These are phyloP conservation scores for Xenopus petersii DNA, from an alignment of 2,797 vertebrate genomes.

Conservation along the genomic window DNA sequence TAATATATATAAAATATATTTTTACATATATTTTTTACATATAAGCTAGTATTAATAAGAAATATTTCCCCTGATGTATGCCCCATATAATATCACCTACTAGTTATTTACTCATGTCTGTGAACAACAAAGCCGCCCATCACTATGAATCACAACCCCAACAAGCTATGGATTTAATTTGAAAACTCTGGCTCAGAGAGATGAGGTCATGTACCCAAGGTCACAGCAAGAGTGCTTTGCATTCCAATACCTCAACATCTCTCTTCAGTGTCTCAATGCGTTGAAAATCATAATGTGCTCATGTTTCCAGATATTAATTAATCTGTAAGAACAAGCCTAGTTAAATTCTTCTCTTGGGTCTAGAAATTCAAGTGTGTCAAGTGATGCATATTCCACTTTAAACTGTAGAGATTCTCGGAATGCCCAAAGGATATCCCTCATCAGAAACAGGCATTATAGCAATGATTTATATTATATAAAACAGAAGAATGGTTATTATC, in stretches of 20 bases:
- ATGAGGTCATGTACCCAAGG: conserved; percentile 33
- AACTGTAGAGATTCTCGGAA: too few species aligned
- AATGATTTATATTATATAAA: too few species aligned
- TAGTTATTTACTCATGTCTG: conserved; percentile 21
- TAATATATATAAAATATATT: too few species aligned
- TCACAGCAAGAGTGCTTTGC: conserved; percentile 11
- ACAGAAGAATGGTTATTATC: too few species aligned
- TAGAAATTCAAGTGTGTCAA: too few species aligned
- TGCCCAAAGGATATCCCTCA: too few species aligned
- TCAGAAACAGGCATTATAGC: too few species aligned
- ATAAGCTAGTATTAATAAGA: not conserved
- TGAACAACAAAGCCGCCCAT: conserved; percentile 7
- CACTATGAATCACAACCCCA: conserved; percentile 24
- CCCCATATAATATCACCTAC: conserved; percentile 9
- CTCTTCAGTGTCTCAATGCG: not conserved
- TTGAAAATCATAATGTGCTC: not conserved
- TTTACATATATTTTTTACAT: too few species aligned
- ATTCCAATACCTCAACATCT: not conserved
- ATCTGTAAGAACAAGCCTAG: not conserved
- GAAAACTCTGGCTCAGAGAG: conserved; percentile 21
- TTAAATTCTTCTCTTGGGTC: not conserved
- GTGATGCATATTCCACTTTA: too few species aligned
- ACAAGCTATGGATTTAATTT: conserved; percentile 27
- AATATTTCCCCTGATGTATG: not conserved
- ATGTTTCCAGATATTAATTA: not conserved